Evolutionary conservation across 2,113 vertebrate genomes (phyloP).

Genomic region (Arothron firmamentum): DNA sequence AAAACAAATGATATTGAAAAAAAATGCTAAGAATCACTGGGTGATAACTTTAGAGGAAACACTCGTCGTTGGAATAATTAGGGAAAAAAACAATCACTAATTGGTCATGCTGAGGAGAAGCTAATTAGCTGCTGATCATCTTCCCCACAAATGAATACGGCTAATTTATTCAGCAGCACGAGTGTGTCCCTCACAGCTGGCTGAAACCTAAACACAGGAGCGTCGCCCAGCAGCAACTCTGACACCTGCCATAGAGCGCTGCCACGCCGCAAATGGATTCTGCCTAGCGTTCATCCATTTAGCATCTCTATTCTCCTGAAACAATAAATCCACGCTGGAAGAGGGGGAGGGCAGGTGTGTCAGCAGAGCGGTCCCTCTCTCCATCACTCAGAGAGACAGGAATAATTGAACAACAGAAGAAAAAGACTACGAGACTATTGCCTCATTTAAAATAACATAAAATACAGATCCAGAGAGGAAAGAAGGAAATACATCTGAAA

Average conservation of each 20-base stretch:
- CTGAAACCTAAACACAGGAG: slow-evolving; percentile 13
- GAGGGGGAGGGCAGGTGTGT: slow-evolving; percentile 7
- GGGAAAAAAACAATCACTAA: slow-evolving; percentile 24
- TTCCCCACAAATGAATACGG: slow-evolving; percentile 17
- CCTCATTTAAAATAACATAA: slow-evolving; percentile 56
- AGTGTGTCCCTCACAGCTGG: slow-evolving; percentile 3
- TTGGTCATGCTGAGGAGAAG: slow-evolving; percentile 13
- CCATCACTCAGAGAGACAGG: slow-evolving; percentile 48
- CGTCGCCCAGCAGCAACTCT: slow-evolving; percentile 5
- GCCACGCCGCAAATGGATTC: slow-evolving; percentile 48
- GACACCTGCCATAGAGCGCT: slow-evolving; percentile 40
- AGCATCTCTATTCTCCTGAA: slow-evolving; percentile 44
- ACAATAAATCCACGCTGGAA: slow-evolving; percentile 42
- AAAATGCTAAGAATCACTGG: neutral
- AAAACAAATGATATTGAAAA: neutral
- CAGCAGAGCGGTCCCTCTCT: slow-evolving; percentile 38
- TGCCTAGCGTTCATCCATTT: slow-evolving; percentile 49
- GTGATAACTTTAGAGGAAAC: neutral
- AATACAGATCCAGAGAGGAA: slow-evolving; percentile 17
- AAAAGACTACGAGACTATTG: slow-evolving; percentile 48
- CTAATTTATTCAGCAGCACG: slow-evolving; percentile 23
- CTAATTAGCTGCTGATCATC: slow-evolving; percentile 34
- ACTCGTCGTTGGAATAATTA: slow-evolving; percentile 13
- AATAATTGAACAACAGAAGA: slow-evolving; percentile 59
- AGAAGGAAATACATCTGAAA: slow-evolving; percentile 4